phyloP scores from a whole-genome alignment of 2,797 vertebrate species.

The Thalassophryne amazonica region DNA sequence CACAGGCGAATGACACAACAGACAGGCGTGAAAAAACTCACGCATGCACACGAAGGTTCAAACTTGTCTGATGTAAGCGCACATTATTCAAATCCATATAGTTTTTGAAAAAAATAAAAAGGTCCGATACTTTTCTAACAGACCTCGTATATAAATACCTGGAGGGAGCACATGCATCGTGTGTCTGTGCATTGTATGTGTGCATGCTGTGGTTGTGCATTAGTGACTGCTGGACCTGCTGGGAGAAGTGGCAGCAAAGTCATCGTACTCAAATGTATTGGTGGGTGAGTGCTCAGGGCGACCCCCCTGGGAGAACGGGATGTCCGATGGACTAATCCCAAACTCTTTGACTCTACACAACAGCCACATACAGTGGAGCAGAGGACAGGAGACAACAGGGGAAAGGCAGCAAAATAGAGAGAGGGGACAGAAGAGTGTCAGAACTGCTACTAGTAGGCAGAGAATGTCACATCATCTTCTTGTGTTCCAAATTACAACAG shows the following conservation, averaged over 20 bases:
- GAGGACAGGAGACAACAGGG: conserved; percentile 35
- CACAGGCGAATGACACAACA: too few relatives aligned
- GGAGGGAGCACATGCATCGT: conserved; percentile 31
- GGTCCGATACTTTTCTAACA: too few relatives aligned
- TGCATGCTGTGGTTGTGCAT: conserved; percentile 25
- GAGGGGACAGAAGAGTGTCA: conserved; percentile 45
- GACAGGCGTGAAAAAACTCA: too few relatives aligned
- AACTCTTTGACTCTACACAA: conserved; percentile 94
- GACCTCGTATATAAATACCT: conserved; percentile 11
- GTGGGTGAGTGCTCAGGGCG: conserved; percentile 95
- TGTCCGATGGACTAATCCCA: conserved; percentile 97
- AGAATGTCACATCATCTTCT: conserved; percentile 5
- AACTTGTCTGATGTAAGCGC: too few relatives aligned
- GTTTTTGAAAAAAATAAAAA: too few relatives aligned
- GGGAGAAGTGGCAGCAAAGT: conserved; percentile 86
- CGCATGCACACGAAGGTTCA: too few relatives aligned
- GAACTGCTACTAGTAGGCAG: conserved; percentile 37
- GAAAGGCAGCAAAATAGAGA: conserved; percentile 49
- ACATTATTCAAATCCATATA: too few relatives aligned
- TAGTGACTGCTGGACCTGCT: conserved; percentile 81
- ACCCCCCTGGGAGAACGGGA: conserved; percentile 95
- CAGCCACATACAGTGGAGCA: conserved; percentile 54
- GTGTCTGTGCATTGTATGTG: conserved; percentile 2
- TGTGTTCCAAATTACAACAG: too few relatives aligned
- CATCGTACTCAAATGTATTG: conserved; percentile 92